Percentiles rank a stretch among this genome's conserved stretches.
phyloP scores from a whole-genome alignment of 2,888 invertebrate genomes.

The Gastracanthus pulcherrimus region DNA sequence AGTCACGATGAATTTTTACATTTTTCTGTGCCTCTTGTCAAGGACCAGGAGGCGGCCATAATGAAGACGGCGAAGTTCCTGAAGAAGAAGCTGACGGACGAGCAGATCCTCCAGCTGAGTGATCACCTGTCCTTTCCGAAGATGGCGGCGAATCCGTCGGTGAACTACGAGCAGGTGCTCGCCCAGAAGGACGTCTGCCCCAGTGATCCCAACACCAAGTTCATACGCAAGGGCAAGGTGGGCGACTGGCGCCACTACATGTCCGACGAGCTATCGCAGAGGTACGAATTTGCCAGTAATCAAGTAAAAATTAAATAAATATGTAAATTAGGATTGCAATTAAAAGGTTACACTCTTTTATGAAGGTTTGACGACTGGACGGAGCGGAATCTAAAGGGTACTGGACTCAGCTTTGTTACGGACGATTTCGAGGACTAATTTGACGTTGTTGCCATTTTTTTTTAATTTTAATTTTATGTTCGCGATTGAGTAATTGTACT shows the following conservation, averaged over 20 bases:
- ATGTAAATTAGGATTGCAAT: no score
- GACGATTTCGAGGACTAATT: slow-evolving; percentile 49
- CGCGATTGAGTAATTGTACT: no score
- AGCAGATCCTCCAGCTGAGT: slow-evolving; percentile 83
- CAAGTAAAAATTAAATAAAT: no score
- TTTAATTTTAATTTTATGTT: not conserved
- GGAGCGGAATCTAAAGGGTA: slow-evolving; percentile 81
- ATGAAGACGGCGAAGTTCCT: slow-evolving; percentile 86
- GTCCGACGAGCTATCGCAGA: slow-evolving; percentile 85
- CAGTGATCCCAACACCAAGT: slow-evolving; percentile 80
- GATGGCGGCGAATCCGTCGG: slow-evolving; percentile 89
- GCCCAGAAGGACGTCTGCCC: slow-evolving; percentile 79
- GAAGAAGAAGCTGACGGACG: slow-evolving; percentile 82
- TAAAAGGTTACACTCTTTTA: no score
- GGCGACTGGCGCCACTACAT: slow-evolving; percentile 91
- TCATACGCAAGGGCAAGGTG: slow-evolving; percentile 88
- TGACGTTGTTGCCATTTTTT: not conserved
- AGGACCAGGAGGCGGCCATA: slow-evolving; percentile 85
- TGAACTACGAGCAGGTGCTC: slow-evolving; percentile 85
- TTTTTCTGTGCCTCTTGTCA: no score
- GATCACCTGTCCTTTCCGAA: slow-evolving; percentile 88
- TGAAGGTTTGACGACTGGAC: slow-evolving; percentile 87
- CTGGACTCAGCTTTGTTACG: slow-evolving; percentile 81
- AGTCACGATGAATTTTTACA: no score
- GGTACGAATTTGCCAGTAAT: no score